Percentiles rank a stretch among this genome's conserved stretches.
Conservation (phyloP, 2,888 invertebrate genomes). For the Tetheella fluctuosa region DNA sequence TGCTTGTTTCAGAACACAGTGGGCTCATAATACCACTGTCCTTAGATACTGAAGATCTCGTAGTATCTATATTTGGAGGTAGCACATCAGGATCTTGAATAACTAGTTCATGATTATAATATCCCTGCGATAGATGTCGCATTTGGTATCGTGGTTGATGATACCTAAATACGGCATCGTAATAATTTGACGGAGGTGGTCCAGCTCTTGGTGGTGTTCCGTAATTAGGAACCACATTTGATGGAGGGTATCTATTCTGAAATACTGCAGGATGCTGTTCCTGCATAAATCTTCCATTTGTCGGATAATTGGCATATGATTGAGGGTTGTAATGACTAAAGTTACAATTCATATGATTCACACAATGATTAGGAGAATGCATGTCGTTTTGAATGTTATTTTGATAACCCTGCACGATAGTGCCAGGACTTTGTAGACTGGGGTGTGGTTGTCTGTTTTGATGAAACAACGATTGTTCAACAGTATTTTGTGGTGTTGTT, state of each 20-base stretch:
- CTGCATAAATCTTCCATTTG: not conserved
- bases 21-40: slow-evolving; percentile 53
- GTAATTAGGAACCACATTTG: slow-evolving; percentile 1
- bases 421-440: not conserved
- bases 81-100: not conserved
- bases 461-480: not conserved
- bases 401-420: not conserved
- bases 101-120: not conserved
- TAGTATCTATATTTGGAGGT: slow-evolving; percentile 4
- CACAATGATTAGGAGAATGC: not conserved
- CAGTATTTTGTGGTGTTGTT: not conserved
- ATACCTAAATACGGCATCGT: not conserved
- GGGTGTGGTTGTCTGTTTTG: not conserved
- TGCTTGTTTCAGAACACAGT: not conserved
- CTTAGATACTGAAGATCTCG: slow-evolving; percentile 45
- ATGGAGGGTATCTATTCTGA: not conserved
- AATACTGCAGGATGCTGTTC: not conserved
- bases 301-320: not conserved
- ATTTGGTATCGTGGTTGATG: not conserved
- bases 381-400: not conserved
- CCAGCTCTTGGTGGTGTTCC: not conserved
- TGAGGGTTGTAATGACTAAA: not conserved
- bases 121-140: not conserved
- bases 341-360: not conserved
- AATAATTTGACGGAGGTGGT: not conserved